These are phyloP conservation scores for Eupithecia inturbata DNA, from an alignment of 2,888 invertebrate genomes.

Conservation along the genomic window DNA sequence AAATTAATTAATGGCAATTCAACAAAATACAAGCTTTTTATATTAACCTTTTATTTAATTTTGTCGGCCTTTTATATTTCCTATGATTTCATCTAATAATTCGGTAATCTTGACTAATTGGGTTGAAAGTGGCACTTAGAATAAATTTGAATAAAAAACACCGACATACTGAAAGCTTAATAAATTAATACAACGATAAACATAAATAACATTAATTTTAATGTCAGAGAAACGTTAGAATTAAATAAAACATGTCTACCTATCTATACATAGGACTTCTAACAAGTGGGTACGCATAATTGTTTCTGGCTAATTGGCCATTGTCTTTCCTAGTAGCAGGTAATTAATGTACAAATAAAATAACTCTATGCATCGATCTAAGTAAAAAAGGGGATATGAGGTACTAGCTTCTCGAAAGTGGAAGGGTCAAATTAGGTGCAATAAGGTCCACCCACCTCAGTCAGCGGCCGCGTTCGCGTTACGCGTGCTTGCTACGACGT, in stretches of 20 bases:
- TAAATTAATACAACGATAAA: constrained; percentile 3
- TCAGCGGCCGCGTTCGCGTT: no score
- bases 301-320: constrained; percentile 23
- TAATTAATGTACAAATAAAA: not conserved
- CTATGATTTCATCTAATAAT: not conserved
- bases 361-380: no score
- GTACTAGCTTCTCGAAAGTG: no score
- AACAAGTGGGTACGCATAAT: constrained; percentile 10
- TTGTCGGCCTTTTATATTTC: not conserved
- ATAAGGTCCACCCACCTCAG: no score
- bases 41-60: not conserved
- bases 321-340: constrained; percentile 22
- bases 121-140: not conserved
- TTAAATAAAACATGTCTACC: constrained; percentile 1
- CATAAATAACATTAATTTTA: not conserved
- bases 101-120: not conserved
- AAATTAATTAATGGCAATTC: not conserved
- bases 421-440: no score
- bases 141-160: constrained; percentile 3
- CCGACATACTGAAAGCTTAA: not conserved
- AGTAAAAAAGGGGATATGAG: no score
- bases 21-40: no score
- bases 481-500: no score
- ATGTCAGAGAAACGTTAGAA: not conserved
- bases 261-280: not conserved